Base-by-base conservation (phyloP, 2,113 vertebrate species). In the Zosterops lateralis region DNA sequence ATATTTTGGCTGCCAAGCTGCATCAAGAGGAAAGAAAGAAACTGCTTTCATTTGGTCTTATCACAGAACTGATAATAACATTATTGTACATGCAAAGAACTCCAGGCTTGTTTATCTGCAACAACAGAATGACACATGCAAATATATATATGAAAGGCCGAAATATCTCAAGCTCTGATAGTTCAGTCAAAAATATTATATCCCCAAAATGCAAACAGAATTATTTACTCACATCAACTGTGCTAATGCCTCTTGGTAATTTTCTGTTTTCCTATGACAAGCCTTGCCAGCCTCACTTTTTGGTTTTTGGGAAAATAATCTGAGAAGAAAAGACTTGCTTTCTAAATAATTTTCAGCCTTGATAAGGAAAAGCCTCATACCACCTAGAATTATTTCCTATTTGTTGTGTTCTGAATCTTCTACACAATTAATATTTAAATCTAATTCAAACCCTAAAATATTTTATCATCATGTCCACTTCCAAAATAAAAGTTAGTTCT, bases 11-110 rank as follows among this genome's bases (percentile, higher is more conserved):
- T 97, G 85, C 76, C 89, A 96, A 92, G 58, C 31, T 53, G 31
- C 61, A 91, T 95, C 47, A 87, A 60, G 60, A 87, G 40, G 54
- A 44, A 64, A 87, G 32, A 87, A 84, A 56, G 54, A 58, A 79
- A 7, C 45, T 0, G 10, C 67, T 94, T 96, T 93, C 60, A 57
- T 92, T 95, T 87, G 67, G 78, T 53, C 74, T 96, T 95, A 95
- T 83, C 85, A 67, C 34, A 58, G 50, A 87, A 75, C 53, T 71
- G 53, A 84, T 93, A 83, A 92, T 31, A 81, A 60, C 70, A 3
- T 64, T 77, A 91, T 91, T 95, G 87, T 64, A 83, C 16, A 91
- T 88, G 74, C 88, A 93, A 88, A 96, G 71, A 87, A 89, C 60
- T 92, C 71, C 12, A 21, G 31, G 47, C 61, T 81, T 75, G 45